Evolutionary conservation across 2,888 invertebrate genomes (phyloP).

Genomic region (Cryptophagus acutangulus): DNA sequence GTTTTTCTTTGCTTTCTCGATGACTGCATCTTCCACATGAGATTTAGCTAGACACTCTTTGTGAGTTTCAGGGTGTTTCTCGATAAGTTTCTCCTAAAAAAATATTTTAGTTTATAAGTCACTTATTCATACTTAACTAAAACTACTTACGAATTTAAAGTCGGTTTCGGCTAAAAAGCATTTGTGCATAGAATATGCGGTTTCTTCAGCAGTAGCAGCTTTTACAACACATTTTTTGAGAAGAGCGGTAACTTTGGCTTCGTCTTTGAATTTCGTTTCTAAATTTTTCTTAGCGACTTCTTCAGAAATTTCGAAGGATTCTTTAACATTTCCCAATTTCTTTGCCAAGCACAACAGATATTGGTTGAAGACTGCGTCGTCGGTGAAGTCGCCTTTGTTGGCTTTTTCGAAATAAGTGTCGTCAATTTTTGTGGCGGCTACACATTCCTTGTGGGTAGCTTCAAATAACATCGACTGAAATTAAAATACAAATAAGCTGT

Average conservation of each 20-base stretch:
- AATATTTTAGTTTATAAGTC: no score
- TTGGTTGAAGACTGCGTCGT: neutral
- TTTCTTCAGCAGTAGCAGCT: neutral
- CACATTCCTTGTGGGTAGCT: neutral
- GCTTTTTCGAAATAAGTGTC: neutral
- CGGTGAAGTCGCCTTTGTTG: neutral
- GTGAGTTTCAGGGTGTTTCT: neutral
- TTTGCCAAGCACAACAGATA: neutral
- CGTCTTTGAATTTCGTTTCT: neutral
- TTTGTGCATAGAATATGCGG: no score
- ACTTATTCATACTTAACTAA: no score
- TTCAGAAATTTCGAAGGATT: no score
- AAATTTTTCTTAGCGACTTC: no score
- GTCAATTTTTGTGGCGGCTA: no score
- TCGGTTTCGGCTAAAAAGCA: neutral
- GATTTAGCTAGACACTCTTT: neutral
- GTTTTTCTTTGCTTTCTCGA: constrained; percentile 3
- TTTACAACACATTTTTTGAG: neutral
- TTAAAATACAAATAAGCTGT: neutral
- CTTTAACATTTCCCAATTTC: no score
- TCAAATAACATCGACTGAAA: neutral
- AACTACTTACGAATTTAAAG: neutral
- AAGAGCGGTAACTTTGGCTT: neutral
- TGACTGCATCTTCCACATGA: neutral
- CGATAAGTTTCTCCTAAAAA: neutral